These are phyloP conservation scores for Rhabdophis nuchalis DNA, from an alignment of 2,797 vertebrate species.

Conservation along the genomic window DNA sequence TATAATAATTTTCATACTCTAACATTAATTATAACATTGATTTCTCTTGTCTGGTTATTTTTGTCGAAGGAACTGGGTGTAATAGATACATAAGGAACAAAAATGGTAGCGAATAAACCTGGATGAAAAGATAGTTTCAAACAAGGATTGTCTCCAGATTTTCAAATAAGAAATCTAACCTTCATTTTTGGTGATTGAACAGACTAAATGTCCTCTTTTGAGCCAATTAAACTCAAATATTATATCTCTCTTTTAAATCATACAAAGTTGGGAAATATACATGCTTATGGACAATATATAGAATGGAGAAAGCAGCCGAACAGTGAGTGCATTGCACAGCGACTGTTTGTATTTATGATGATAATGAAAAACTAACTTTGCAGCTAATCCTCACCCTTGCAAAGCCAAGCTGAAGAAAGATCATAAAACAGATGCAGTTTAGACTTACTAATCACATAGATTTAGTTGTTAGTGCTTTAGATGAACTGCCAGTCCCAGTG, in stretches of 20 bases:
- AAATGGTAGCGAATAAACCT: neutral
- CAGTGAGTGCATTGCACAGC: neutral
- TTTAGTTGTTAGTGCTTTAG: neutral
- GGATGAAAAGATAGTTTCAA: neutral
- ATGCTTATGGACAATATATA: neutral
- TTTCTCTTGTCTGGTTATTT: neutral
- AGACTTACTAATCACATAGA: neutral
- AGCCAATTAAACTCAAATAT: neutral
- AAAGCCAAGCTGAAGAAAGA: neutral
- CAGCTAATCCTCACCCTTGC: neutral
- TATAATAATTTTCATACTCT: slow-evolving; percentile 30
- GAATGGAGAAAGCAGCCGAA: neutral
- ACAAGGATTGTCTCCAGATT: neutral
- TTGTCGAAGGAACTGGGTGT: neutral
- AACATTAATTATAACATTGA: neutral
- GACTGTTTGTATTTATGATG: neutral
- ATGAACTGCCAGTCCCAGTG: neutral
- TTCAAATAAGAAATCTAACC: neutral
- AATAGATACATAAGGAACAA: neutral
- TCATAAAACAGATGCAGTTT: neutral
- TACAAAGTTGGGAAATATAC: neutral
- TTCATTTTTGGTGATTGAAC: neutral
- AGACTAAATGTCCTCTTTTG: neutral
- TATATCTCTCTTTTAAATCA: neutral
- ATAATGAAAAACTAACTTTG: neutral